These are phyloP conservation scores for Manduca sexta DNA, from an alignment of 1,140 invertebrate genomes.

Conservation along the genomic window DNA sequence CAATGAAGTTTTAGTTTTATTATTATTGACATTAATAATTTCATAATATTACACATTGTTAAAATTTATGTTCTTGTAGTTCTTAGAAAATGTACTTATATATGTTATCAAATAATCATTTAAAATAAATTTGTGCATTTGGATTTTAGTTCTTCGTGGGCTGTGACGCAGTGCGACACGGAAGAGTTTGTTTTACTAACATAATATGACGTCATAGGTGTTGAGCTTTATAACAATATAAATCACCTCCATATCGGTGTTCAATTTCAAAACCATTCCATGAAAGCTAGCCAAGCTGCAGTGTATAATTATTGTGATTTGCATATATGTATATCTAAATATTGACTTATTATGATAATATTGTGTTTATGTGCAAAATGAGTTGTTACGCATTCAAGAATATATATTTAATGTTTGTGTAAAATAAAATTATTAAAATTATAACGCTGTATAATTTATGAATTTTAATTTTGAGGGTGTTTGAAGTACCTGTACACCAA, in stretches of 20 bases:
- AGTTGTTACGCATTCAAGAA: no score
- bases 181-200: constrained; percentile 1
- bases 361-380: no score
- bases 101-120: no score
- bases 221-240: constrained; percentile 14
- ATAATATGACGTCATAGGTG: constrained; percentile 3
- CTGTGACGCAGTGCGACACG: constrained; percentile 20
- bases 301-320: constrained; percentile 14
- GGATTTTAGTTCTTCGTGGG: constrained; percentile 25
- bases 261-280: constrained; percentile 33
- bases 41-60: no score
- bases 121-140: not conserved
- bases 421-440: not conserved
- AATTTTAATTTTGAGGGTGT: no score
- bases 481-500: no score
- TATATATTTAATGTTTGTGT: not conserved
- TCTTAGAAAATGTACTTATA: no score
- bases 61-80: no score
- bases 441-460: no score
- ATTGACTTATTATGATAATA: not conserved
- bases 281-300: constrained; percentile 10
- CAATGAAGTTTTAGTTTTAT: no score
- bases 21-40: no score
- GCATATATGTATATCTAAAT: constrained; percentile 11
- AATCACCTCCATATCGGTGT: constrained; percentile 20